A percentile compares a stretch with the other conserved stretches of the same genome.
phyloP scores from a whole-genome alignment of 1,140 invertebrate genomes.

The Pomacea maculata region DNA sequence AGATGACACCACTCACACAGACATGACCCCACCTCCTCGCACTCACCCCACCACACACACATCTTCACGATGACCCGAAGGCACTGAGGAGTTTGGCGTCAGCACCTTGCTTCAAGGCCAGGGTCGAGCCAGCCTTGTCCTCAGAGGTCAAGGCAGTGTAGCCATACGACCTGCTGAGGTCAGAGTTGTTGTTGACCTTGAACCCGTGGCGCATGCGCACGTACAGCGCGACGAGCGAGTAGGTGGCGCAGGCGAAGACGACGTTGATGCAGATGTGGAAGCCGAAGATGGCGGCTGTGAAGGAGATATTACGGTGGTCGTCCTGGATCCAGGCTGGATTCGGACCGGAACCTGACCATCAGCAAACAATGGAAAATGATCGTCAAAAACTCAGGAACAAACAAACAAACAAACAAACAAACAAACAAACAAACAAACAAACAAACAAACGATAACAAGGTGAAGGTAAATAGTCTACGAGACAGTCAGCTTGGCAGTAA shows the following conservation, averaged over 20 bases:
- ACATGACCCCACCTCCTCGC: neutral
- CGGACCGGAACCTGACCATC: neutral
- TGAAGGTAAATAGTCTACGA: no score
- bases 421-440: no score
- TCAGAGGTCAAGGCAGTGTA: neutral
- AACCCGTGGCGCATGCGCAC: constrained; percentile 20
- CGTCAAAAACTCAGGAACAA: no score
- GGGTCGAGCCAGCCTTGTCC: neutral
- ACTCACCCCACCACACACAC: constrained; percentile 6
- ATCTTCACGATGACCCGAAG: neutral
- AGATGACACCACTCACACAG: constrained; percentile 1
- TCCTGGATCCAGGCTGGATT: constrained; percentile 5
- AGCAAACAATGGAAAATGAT: no score
- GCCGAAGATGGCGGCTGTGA: constrained; percentile 16
- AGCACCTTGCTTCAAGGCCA: neutral
- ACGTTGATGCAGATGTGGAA: constrained; percentile 17
- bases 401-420: no score
- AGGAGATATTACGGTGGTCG: constrained; percentile 8
- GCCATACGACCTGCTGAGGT: constrained; percentile 3
- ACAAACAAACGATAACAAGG: no score
- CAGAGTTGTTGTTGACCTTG: constrained; percentile 1
- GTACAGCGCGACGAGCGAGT: constrained; percentile 4
- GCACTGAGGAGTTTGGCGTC: neutral
- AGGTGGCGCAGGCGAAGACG: constrained; percentile 1
- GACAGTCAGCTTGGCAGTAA: no score